A percentile compares a stretch with the other conserved stretches of the same genome.
Evolutionary conservation across 2,113 vertebrate genomes (phyloP).

Genomic region (Caranx ignobilis): DNA sequence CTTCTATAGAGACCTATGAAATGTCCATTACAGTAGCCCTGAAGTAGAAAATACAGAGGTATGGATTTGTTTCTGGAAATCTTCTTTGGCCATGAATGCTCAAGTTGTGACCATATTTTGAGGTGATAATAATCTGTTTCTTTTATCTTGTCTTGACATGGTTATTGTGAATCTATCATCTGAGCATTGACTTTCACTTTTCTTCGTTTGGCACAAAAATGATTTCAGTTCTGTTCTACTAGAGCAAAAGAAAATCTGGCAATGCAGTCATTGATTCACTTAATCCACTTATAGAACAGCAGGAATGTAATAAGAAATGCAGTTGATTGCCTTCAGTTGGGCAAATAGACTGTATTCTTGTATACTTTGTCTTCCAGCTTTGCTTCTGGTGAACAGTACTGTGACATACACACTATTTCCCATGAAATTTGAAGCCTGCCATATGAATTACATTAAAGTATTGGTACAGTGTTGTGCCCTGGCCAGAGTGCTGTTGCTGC

Average conservation of each 20-base stretch:
- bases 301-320: not conserved
- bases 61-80: not conserved
- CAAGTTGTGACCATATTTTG: not conserved
- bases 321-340: not conserved
- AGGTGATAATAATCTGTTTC: not conserved
- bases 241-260: not conserved
- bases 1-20: slow-evolving; percentile 16
- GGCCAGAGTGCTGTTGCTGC: not conserved
- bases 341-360: not conserved
- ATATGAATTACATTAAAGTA: not conserved
- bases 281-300: not conserved
- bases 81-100: not conserved
- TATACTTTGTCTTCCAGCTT: not conserved
- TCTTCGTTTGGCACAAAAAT: not conserved
- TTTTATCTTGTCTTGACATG: not conserved
- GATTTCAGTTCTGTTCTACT: not conserved
- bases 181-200: not conserved
- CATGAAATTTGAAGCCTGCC: not conserved
- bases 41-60: not conserved
- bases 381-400: not conserved
- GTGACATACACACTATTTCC: not conserved
- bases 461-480: not conserved
- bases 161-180: not conserved
- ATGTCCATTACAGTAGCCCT: not conserved
- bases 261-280: not conserved